Conservation (phyloP, 2,113 vertebrate species). For the Labrus mixtus region DNA sequence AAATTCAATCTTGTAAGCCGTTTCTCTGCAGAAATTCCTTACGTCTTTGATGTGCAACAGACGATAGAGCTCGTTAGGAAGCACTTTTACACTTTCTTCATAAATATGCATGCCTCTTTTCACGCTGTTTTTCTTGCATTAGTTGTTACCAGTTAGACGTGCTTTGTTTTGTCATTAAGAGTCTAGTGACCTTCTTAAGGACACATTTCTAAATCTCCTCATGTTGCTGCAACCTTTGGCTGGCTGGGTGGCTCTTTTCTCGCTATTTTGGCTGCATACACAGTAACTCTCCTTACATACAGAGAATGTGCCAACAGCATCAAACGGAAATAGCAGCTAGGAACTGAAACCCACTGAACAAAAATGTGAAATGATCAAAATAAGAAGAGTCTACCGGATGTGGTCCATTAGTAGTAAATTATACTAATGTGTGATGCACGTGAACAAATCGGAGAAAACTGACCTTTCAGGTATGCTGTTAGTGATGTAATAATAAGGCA, state of each 20-base stretch:
- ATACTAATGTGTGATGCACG: not conserved
- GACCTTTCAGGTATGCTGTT: too few relatives aligned
- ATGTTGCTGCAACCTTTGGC: constrained; percentile 13
- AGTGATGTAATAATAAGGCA: too few relatives aligned
- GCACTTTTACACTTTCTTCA: constrained; percentile 9
- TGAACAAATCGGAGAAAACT: too few relatives aligned
- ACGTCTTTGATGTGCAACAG: constrained; percentile 23
- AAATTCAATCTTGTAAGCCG: not conserved
- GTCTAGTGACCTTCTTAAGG: constrained; percentile 14
- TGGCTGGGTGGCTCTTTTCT: not conserved
- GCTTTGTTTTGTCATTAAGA: constrained; percentile 22
- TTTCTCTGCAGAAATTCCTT: not conserved
- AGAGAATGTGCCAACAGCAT: constrained; percentile 12
- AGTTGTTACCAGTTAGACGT: constrained; percentile 2
- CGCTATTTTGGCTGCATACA: constrained; percentile 27
- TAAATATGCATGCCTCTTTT: constrained; percentile 28
- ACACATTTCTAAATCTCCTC: constrained; percentile 29
- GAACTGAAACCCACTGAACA: constrained; percentile 17
- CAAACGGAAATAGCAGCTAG: constrained; percentile 48
- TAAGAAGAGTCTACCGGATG: not conserved
- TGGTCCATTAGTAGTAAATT: not conserved
- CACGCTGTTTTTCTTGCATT: not conserved
- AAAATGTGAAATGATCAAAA: constrained; percentile 11
- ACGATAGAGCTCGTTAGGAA: not conserved
- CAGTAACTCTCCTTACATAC: constrained; percentile 10